Conservation (phyloP, 2,113 vertebrate species). For the Chamaetylas fuelleborni region DNA sequence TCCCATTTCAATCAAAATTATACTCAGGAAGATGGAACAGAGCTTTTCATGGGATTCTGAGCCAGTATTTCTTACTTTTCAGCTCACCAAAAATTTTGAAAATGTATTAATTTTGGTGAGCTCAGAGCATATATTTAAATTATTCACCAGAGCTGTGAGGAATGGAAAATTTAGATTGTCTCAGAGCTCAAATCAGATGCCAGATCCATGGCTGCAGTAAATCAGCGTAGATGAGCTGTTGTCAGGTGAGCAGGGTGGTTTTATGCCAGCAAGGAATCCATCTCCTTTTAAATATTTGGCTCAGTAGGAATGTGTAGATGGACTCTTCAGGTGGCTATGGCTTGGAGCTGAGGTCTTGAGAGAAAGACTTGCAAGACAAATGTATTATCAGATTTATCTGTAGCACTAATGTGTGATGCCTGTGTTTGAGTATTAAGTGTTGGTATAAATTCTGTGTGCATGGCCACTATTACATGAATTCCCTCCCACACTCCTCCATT, state of each 20-base stretch:
- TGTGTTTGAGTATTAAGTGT: background rate
- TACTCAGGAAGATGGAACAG: background rate
- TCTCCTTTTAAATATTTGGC: background rate
- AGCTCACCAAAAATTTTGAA: conserved; percentile 25
- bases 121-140: conserved; percentile 14
- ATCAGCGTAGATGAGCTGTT: background rate
- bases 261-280: background rate
- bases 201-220: conserved; percentile 40
- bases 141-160: conserved; percentile 19
- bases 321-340: background rate
- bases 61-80: background rate
- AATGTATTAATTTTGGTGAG: conserved; percentile 33
- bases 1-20: background rate
- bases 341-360: background rate
- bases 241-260: background rate
- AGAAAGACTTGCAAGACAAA: background rate
- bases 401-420: background rate
- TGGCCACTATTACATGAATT: background rate
- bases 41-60: background rate
- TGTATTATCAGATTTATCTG: background rate
- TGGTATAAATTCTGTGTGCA: background rate
- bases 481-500: background rate
- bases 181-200: conserved; percentile 3
- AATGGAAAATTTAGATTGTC: conserved; percentile 39
- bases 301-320: background rate